phyloP scores from a whole-genome alignment of 2,113 vertebrate genomes.

The Pantherophis guttatus region DNA sequence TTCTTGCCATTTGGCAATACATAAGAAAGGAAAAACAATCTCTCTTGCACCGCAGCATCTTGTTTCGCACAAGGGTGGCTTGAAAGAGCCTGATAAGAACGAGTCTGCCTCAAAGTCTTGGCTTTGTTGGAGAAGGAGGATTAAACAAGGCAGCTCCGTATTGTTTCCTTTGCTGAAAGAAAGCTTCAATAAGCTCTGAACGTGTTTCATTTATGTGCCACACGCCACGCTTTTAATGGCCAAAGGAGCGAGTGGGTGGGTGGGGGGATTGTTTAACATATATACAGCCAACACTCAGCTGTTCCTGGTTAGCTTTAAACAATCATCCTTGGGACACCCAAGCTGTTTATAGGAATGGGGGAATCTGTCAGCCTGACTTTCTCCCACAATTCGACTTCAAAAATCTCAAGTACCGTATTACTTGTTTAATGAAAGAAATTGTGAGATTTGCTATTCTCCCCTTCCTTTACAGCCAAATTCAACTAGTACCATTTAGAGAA shows the following conservation, averaged over 20 bases:
- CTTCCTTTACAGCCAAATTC: neutral
- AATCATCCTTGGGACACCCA: conserved; percentile 62
- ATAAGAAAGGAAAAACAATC: conserved; percentile 62
- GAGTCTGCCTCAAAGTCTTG: conserved; percentile 63
- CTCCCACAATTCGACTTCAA: neutral
- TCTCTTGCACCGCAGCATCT: conserved; percentile 44
- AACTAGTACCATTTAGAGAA: neutral
- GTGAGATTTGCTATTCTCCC: neutral
- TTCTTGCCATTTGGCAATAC: conserved; percentile 39
- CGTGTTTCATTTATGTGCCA: conserved; percentile 70
- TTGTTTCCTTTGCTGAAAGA: conserved; percentile 61
- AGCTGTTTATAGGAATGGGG: conserved; percentile 34
- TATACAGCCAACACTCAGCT: conserved; percentile 66
- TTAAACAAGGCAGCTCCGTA: conserved; percentile 56
- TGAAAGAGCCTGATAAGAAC: conserved; percentile 57
- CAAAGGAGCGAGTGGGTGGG: conserved; percentile 31
- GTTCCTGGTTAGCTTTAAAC: conserved; percentile 63
- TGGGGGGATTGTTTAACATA: neutral
- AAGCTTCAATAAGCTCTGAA: conserved; percentile 68
- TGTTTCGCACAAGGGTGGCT: conserved; percentile 43
- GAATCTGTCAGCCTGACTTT: neutral
- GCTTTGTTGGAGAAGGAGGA: conserved; percentile 59
- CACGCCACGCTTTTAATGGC: conserved; percentile 66
- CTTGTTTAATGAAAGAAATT: neutral
- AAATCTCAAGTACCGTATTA: neutral